Percentiles rank a stretch among this genome's conserved stretches.
These are phyloP conservation scores for Formicarius rufipectus DNA, from an alignment of 2,113 vertebrate species.

Conservation along the genomic window DNA sequence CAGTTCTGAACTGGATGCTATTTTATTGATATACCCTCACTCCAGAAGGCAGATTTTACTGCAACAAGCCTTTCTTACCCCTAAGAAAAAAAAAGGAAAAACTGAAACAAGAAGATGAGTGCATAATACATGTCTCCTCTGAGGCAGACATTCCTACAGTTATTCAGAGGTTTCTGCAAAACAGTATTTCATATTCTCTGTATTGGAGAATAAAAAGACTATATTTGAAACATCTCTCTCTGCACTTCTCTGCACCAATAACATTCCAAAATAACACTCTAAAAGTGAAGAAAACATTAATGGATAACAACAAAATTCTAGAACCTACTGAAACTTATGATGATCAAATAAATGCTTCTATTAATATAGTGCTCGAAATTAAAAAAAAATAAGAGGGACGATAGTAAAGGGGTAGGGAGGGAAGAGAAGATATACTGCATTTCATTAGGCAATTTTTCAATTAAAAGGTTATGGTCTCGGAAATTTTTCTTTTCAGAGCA, in stretches of 20 bases:
- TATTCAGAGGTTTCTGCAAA: conserved; percentile 47
- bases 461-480: not conserved
- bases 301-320: not conserved
- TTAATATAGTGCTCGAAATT: not conserved
- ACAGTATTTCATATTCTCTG: conserved; percentile 54
- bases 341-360: not conserved
- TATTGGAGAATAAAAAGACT: conserved; percentile 21
- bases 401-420: not conserved
- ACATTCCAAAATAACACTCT: not conserved
- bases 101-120: conserved; percentile 16
- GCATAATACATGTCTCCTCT: conserved; percentile 47
- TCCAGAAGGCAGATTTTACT: conserved; percentile 25
- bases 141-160: conserved; percentile 27
- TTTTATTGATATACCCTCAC: conserved; percentile 44
- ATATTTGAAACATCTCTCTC: conserved; percentile 7
- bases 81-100: not conserved
- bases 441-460: not conserved
- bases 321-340: not conserved
- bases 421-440: not conserved
- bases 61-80: conserved; percentile 1
- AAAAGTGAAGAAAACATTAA: not conserved
- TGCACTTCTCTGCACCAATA: not conserved
- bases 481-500: not conserved
- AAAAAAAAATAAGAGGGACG: not conserved
- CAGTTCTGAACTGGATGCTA: not conserved